phyloP scores from a whole-genome alignment of 2,888 invertebrate genomes.

The Tenthredo livida region DNA sequence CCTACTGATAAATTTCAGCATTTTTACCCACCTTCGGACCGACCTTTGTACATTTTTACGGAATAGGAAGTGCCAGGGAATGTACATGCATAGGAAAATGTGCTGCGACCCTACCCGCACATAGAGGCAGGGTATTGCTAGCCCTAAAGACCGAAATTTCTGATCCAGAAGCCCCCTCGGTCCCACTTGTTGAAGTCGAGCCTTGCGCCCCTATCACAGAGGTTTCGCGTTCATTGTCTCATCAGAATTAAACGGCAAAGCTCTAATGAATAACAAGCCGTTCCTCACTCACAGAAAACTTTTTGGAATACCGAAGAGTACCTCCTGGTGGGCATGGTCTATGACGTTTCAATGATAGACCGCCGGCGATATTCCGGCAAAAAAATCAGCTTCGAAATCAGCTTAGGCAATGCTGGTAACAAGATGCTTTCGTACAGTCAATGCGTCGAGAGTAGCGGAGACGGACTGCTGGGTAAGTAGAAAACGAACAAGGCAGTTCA shows the following conservation, averaged over 20 bases:
- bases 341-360: conserved; percentile 86
- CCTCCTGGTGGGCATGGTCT: conserved; percentile 83
- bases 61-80: conserved; percentile 78
- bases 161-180: conserved; percentile 77
- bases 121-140: conserved; percentile 87
- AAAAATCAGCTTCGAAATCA: conserved; percentile 84
- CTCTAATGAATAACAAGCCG: not conserved
- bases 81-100: conserved; percentile 64
- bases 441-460: conserved; percentile 47
- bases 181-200: conserved; percentile 78
- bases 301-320: conserved; percentile 84
- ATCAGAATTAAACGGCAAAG: not conserved
- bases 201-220: conserved; percentile 79
- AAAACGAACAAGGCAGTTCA: not conserved
- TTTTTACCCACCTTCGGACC: conserved; percentile 92
- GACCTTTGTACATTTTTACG: conserved; percentile 88
- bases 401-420: conserved; percentile 83
- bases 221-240: conserved; percentile 69
- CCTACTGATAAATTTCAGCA: conserved; percentile 75
- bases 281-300: conserved; percentile 78
- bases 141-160: conserved; percentile 85
- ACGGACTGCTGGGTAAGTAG: conserved; percentile 54
- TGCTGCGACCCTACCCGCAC: conserved; percentile 73
- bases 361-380: conserved; percentile 79
- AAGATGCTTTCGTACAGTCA: conserved; percentile 67